Evolutionary conservation across 2,888 invertebrate genomes (phyloP).

Genomic region (Rhyacophila evoluta): DNA sequence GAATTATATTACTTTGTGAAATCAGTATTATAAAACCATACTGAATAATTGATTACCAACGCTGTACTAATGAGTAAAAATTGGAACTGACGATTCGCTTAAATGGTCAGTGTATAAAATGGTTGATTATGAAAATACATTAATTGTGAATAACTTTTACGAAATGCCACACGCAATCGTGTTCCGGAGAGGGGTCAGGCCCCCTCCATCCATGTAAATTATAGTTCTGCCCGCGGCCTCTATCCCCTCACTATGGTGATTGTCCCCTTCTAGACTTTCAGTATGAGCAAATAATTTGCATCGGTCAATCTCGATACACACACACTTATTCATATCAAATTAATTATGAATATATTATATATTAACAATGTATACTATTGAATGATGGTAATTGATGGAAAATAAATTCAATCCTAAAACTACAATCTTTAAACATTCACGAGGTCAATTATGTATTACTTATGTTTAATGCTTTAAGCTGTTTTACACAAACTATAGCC

Average conservation of each 20-base stretch:
- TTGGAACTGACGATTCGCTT: not conserved
- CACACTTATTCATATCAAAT: not conserved
- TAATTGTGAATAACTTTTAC: not conserved
- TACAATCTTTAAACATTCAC: no score
- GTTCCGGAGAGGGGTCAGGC: constrained; percentile 25
- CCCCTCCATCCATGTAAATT: constrained; percentile 45
- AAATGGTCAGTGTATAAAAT: not conserved
- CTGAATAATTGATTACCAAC: no score
- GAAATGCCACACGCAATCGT: constrained; percentile 18
- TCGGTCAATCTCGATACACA: no score
- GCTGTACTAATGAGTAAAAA: constrained; percentile 1
- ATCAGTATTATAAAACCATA: no score
- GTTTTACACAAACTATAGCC: no score
- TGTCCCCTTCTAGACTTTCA: constrained; percentile 17
- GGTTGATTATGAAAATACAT: constrained; percentile 6
- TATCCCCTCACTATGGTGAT: constrained; percentile 28
- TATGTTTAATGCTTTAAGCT: no score
- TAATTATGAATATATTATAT: no score
- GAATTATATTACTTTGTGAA: no score
- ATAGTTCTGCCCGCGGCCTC: constrained; percentile 50
- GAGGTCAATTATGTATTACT: no score
- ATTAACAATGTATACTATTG: no score
- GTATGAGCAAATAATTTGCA: constrained; percentile 50
- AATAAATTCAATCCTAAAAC: no score
- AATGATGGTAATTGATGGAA: no score